Evolutionary conservation across 2,888 invertebrate species (phyloP), one percentile per base, ranked within the genome.

Genomic region (Euzophera pinguis): DNA sequence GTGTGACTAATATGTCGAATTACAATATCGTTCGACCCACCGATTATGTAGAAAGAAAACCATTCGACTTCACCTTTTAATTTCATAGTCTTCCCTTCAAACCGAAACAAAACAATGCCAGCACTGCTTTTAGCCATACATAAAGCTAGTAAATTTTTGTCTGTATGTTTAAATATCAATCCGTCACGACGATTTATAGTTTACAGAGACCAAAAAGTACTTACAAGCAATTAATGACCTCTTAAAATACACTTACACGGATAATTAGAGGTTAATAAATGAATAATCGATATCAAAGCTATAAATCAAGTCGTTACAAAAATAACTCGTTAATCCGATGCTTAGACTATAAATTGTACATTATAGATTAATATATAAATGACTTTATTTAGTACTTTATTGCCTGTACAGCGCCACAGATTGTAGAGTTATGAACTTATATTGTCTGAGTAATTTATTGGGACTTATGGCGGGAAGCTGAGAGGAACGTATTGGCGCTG

Each of bases 231-330:
- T 16, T 45, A 32, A 45, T 45, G 10, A 16, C 32, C 8, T 32
- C 16, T 45, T 29, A 45, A 45, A 13, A 29, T 34, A 45, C 32
- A 45, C 16, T 45, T 34, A 45, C 14, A 32, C 12, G 4, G 16
- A 8, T 32, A 45, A 45, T 45, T 45, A 45, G 45, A 10, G 14
- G 14, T 10, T 16, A 29, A 29, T 16, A 45, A 12, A 45, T 45
- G 32, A 45, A 32, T 45, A 45, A 45, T 45, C 32, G 45, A 45
- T 45, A 7, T 16, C 7, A 6, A 10, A 1, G 16, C 34, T 32
- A 45, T 45, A 32, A 45, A 45, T 45, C 45, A 45, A 45, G 45
- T 6, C 14, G 14, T 14, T 45, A 45, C 14, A 34, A 32, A 45
- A 45, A 45, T 16, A 14, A 39, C 10, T 41, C 41, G 17, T 17